phyloP scores from a whole-genome alignment of 1,140 invertebrate genomes.

The Drosophila parabipectinata region DNA sequence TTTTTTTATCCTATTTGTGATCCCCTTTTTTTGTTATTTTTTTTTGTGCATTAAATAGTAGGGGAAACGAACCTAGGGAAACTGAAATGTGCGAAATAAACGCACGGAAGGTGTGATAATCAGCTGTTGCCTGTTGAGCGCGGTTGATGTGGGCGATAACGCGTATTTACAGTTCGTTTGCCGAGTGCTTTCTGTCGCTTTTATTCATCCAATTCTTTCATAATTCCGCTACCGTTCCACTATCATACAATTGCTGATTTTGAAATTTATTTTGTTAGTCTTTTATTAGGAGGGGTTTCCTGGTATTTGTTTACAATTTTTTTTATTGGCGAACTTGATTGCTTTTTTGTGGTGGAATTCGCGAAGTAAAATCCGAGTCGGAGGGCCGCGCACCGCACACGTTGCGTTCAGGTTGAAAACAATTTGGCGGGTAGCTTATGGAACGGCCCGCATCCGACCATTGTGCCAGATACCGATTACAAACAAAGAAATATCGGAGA shows the following conservation, averaged over 20 bases:
- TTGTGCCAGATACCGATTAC: too few relatives aligned
- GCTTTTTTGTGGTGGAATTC: slow-evolving; percentile 27
- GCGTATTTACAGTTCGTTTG: slow-evolving; percentile 28
- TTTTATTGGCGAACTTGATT: slow-evolving; percentile 35
- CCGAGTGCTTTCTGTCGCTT: slow-evolving; percentile 5
- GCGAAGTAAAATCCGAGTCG: slow-evolving; percentile 12
- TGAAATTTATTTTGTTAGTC: slow-evolving; percentile 11
- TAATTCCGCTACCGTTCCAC: slow-evolving; percentile 50
- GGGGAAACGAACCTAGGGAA: neutral
- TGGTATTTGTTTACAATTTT: slow-evolving; percentile 48
- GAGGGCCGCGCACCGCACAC: slow-evolving; percentile 51
- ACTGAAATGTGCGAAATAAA: neutral
- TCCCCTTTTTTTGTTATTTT: neutral
- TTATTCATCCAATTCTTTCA: slow-evolving; percentile 70
- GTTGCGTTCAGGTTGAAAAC: slow-evolving; percentile 29
- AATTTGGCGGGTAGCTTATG: neutral
- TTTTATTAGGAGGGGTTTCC: slow-evolving; percentile 20
- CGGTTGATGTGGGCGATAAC: slow-evolving; percentile 29
- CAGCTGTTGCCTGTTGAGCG: slow-evolving; percentile 78
- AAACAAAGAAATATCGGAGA: too few relatives aligned
- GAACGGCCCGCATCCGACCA: too few relatives aligned
- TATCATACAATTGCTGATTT: slow-evolving; percentile 27
- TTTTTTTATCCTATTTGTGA: neutral
- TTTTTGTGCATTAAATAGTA: neutral
- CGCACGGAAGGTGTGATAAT: slow-evolving; percentile 40